Evolutionary conservation across 2,797 vertebrate species (phyloP).

Genomic region (Brotula barbata): DNA sequence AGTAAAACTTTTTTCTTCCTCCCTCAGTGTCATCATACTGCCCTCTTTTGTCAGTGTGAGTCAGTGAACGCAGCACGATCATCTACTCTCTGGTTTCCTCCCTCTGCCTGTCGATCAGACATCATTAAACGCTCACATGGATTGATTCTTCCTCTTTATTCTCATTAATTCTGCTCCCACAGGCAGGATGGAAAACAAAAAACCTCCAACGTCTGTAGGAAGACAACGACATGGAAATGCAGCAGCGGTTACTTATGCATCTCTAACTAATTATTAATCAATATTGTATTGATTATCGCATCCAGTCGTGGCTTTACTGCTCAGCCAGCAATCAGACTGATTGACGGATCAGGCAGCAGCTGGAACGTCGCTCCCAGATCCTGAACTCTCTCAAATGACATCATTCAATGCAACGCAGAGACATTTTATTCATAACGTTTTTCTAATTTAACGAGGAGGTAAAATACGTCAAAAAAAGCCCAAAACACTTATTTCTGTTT

Average conservation of each 20-base stretch:
- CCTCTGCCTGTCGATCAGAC: slow-evolving; percentile 17
- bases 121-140: slow-evolving; percentile 54
- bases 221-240: slow-evolving; percentile 46
- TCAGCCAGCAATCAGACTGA: slow-evolving; percentile 32
- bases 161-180: slow-evolving; percentile 19
- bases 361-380: too few species aligned
- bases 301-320: slow-evolving; percentile 55
- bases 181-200: too few species aligned
- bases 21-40: slow-evolving; percentile 81
- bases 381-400: too few species aligned
- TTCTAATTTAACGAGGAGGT: too few species aligned
- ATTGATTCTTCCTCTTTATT: slow-evolving; percentile 34
- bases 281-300: slow-evolving; percentile 58
- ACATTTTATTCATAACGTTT: too few species aligned
- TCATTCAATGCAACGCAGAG: too few species aligned
- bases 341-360: too few species aligned
- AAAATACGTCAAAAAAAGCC: too few species aligned
- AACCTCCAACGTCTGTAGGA: too few species aligned
- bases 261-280: slow-evolving; percentile 61
- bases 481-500: too few species aligned
- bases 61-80: slow-evolving; percentile 48
- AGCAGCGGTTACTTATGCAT: slow-evolving; percentile 38
- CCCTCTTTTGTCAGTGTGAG: slow-evolving; percentile 82
- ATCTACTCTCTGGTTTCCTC: background rate
- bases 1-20: slow-evolving; percentile 78